Base-by-base conservation (phyloP, 2,113 vertebrate genomes). In the Eidolon helvum region DNA sequence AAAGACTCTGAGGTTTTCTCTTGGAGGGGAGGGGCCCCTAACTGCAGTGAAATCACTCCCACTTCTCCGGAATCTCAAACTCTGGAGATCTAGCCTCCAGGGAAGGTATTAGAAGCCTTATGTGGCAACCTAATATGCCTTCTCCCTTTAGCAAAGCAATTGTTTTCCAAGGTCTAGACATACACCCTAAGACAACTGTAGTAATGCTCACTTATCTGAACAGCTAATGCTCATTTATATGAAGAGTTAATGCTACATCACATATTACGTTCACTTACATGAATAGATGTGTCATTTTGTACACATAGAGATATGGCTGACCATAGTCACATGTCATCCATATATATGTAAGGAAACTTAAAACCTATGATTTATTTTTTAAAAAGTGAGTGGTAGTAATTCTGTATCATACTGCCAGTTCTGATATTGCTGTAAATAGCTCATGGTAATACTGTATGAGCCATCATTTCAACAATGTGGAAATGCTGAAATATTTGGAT, bases 21-120 rank as follows among this genome's bases (percentile, higher is more conserved):
- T 53, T 24, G 38, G 65, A 24, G 16, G 9, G 2, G 5, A 4
- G 40, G 24, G 57, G 7, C 59, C 33, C 22, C 24, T 18, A 87
- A 91, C 40, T 59, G 18, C 53, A 87, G 40, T 92, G 26, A 96
- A 92, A 95, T 92, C 48, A 84, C 78, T 92, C 18, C 15, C 30
- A 66, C 26, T 71, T 93, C 48, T 87, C 75, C 79, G 57, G 35
- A 93, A 74, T 79, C 61, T 71, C 72, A 87, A 90, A 78, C n/a
- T 74, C 74, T 21, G 8, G 30, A 61, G 53, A 68, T 69, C 22
- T 68, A 61, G 38, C 45, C 15, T 91, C 50, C 61, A 48, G 40
- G n/a, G 26, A 55, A 7, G 7, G 45, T 45, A 63, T 14, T 45
- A 38, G 40, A 68, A 96, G 75, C 22, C 63, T 68, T 45, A 74